Evolutionary conservation across 64 coral and sea anemone species (phyloP).

Genomic region (Actinia tenebrosa): DNA sequence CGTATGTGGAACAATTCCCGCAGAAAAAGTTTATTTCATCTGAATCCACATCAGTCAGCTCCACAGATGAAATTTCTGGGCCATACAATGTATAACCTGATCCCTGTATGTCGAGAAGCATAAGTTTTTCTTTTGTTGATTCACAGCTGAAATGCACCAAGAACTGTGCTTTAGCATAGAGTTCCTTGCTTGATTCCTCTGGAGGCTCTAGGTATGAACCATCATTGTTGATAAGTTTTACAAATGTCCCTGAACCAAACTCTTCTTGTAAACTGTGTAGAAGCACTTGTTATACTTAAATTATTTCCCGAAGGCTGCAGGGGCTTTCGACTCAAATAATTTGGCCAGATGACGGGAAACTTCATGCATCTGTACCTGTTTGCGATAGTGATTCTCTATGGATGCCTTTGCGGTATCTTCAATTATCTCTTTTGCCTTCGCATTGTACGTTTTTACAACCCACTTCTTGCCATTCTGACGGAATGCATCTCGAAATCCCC

Average conservation of each 20-base stretch:
- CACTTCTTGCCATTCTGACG: constrained; percentile 15
- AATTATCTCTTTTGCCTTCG: constrained; percentile 39
- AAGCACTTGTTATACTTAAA: constrained; percentile 75
- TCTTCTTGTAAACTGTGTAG: constrained; percentile 54
- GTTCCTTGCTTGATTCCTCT: constrained; percentile 24
- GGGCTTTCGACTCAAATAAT: constrained; percentile 48
- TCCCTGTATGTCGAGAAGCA: constrained; percentile 51
- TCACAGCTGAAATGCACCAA: constrained; percentile 34
- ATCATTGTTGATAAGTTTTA: constrained; percentile 76
- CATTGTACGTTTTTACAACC: constrained; percentile 80
- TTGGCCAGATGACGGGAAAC: constrained; percentile 63
- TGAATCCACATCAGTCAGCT: constrained; percentile 17
- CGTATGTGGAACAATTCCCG: constrained; percentile 56
- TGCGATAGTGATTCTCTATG: constrained; percentile 56
- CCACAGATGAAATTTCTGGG: constrained; percentile 50
- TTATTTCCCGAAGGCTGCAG: constrained; percentile 48
- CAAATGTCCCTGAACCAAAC: constrained; percentile 58
- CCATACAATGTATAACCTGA: constrained; percentile 28
- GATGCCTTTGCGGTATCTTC: constrained; percentile 38
- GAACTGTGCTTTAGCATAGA: constrained; percentile 52
- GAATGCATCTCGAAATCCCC: constrained; percentile 54
- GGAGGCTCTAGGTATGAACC: constrained; percentile 15
- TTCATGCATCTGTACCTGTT: constrained; percentile 76
- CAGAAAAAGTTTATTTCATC: constrained; percentile 56
- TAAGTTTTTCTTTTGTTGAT: constrained; percentile 31